Evolutionary conservation across 2,888 invertebrate species (phyloP).

Genomic region (Apomyelois bistriatella): DNA sequence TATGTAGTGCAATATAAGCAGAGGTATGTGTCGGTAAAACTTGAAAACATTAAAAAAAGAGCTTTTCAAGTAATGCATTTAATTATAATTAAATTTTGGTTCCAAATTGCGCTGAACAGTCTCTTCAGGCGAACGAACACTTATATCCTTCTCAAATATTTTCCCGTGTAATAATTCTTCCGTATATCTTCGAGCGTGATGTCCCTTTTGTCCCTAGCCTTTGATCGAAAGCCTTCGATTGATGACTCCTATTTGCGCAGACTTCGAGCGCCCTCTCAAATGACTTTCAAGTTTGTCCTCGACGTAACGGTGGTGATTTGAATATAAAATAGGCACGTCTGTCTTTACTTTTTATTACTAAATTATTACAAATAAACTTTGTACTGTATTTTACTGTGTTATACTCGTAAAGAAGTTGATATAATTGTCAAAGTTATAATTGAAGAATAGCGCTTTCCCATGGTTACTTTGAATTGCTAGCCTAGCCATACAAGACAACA

Average conservation of each 20-base stretch:
- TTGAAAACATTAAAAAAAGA: too few species aligned
- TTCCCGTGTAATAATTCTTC: constrained; percentile 58
- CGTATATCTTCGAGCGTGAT: constrained; percentile 53
- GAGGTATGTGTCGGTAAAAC: too few species aligned
- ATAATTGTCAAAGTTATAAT: too few species aligned
- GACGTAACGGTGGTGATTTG: constrained; percentile 38
- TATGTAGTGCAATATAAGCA: too few species aligned
- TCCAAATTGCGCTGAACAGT: too few species aligned
- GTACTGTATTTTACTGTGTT: background rate
- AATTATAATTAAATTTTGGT: too few species aligned
- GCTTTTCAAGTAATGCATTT: too few species aligned
- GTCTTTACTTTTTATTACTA: background rate
- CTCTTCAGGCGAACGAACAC: constrained; percentile 35
- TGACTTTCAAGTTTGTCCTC: constrained; percentile 51
- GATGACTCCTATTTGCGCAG: constrained; percentile 67
- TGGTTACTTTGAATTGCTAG: too few species aligned
- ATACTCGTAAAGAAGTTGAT: too few species aligned
- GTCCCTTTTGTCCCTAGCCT: constrained; percentile 68
- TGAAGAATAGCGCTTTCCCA: too few species aligned
- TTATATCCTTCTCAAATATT: constrained; percentile 44
- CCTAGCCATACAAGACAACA: too few species aligned
- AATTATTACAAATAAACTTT: background rate
- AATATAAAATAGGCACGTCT: constrained; percentile 31
- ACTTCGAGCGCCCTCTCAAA: constrained; percentile 47
- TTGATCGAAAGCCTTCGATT: constrained; percentile 70